A percentile compares a stretch with the other conserved stretches of the same genome.
Conservation (phyloP, 2,113 vertebrate genomes). For the Madoqua kirkii region DNA sequence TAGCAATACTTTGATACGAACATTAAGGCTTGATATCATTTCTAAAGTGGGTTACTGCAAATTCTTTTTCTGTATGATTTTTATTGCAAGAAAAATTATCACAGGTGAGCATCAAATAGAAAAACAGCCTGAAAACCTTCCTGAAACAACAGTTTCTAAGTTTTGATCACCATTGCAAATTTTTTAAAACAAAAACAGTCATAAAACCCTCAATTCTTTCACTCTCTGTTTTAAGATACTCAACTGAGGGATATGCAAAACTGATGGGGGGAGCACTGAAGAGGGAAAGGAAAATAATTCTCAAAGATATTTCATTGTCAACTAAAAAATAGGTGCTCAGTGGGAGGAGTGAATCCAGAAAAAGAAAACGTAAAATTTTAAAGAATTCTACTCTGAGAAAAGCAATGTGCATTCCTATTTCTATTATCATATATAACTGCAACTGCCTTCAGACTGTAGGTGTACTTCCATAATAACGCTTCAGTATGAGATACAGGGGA, state of each 20-base stretch:
- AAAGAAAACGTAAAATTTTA: background rate
- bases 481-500: background rate
- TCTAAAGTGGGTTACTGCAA: constrained; percentile 51
- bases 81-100: constrained; percentile 39
- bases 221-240: background rate
- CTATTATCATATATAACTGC: fast-evolving
- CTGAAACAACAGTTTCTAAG: background rate
- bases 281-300: background rate
- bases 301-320: fast-evolving
- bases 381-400: background rate
- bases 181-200: background rate
- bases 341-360: background rate
- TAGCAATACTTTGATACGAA: background rate
- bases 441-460: background rate
- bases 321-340: background rate
- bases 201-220: fast-evolving
- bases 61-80: background rate
- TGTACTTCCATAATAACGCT: background rate
- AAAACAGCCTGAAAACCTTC: background rate
- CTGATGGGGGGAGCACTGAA: fast-evolving
- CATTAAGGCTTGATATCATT: background rate
- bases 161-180: background rate
- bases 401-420: background rate
- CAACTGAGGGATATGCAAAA: fast-evolving
- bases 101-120: background rate